phyloP scores from a whole-genome alignment of 2,888 invertebrate genomes.

The Theristus sp. region DNA sequence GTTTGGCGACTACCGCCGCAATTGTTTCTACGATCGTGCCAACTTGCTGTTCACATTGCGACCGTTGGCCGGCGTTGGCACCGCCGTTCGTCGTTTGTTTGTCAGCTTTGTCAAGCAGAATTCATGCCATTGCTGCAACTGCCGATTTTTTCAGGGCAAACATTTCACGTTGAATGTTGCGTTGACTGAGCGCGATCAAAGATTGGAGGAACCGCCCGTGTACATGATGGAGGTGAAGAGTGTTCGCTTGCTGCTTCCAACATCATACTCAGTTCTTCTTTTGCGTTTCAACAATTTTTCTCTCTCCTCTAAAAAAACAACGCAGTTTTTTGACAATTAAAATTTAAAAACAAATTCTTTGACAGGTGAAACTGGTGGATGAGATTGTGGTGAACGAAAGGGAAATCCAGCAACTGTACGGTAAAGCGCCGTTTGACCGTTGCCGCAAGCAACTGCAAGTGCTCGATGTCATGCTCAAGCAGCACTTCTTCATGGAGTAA shows the following conservation, averaged over 20 bases:
- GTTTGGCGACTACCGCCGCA: neutral
- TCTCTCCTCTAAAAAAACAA: too few relatives aligned
- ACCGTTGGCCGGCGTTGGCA: neutral
- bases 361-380: neutral
- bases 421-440: neutral
- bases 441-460: neutral
- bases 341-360: too few relatives aligned
- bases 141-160: too few relatives aligned
- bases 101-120: too few relatives aligned
- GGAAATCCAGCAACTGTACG: neutral
- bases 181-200: neutral
- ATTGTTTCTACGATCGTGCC: neutral
- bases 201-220: neutral
- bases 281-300: too few relatives aligned
- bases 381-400: neutral
- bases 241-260: too few relatives aligned
- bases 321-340: too few relatives aligned
- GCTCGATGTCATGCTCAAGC: neutral
- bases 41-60: neutral
- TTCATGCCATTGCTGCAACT: neutral
- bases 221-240: neutral
- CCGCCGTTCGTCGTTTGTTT: neutral
- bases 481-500: neutral
- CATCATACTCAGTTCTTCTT: too few relatives aligned
- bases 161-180: neutral